A percentile compares a stretch with the other conserved stretches of the same genome.
Conservation (phyloP, 1,140 invertebrate species). For the Apis laboriosa region DNA sequence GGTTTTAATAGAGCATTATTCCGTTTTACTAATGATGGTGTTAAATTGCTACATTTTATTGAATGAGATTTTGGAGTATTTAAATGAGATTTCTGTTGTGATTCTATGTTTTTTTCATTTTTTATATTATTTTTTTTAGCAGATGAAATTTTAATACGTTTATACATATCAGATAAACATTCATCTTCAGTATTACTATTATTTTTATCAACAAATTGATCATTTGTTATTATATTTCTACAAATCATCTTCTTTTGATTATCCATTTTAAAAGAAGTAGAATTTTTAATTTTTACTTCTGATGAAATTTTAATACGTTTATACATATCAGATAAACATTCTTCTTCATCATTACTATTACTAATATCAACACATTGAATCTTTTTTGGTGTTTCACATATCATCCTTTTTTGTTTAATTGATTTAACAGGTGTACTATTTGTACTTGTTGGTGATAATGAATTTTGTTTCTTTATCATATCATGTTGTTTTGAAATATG, state of each 20-base stretch:
- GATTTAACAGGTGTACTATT: conserved; percentile 6
- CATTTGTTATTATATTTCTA: not conserved
- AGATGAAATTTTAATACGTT: conserved; percentile 22
- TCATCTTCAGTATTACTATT: conserved; percentile 5
- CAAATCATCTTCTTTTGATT: not conserved
- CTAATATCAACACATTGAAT: not conserved
- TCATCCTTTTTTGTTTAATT: conserved; percentile 8
- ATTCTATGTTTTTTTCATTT: conserved; percentile 13
- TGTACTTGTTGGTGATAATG: not conserved
- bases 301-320: conserved; percentile 24
- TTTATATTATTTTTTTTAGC: conserved; percentile 16
- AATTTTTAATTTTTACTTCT: not conserved
- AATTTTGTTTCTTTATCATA: not conserved
- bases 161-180: not conserved
- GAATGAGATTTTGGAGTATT: conserved; percentile 50
- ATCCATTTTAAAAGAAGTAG: not conserved
- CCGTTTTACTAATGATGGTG: conserved; percentile 71
- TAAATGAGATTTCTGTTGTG: conserved; percentile 12
- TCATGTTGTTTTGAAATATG: not conserved
- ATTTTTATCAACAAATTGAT: not conserved
- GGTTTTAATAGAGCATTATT: conserved; percentile 66
- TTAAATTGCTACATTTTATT: conserved; percentile 59
- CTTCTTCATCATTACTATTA: not conserved
- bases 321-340: conserved; percentile 1
- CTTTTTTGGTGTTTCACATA: not conserved